These are phyloP conservation scores for Drosophila mulleri DNA, from an alignment of 2,888 invertebrate genomes.

Conservation along the genomic window DNA sequence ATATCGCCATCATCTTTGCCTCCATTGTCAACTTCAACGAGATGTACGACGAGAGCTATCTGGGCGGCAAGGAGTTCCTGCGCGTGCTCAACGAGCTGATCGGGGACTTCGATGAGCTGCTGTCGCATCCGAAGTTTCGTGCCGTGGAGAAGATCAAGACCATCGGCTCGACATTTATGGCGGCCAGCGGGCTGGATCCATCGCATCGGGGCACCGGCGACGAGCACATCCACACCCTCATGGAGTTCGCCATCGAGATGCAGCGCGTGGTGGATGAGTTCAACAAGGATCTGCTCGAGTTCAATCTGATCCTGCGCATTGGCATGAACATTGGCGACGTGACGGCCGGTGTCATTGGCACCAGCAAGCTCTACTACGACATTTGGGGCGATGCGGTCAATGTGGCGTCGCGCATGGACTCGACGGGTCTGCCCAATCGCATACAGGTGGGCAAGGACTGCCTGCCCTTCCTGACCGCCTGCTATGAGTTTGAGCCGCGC, in stretches of 20 bases:
- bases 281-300: conserved; percentile 95
- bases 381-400: conserved; percentile 99
- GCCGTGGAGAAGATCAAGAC: conserved; percentile 99
- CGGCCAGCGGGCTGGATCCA: conserved; percentile 97
- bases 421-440: conserved; percentile 94
- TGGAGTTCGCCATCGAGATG: conserved; percentile 97
- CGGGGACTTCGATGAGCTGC: conserved; percentile 97
- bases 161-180: conserved; percentile 98
- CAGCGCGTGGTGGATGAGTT: conserved; percentile 94
- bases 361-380: conserved; percentile 97
- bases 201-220: conserved; percentile 89
- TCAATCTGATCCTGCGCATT: conserved; percentile 93
- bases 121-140: conserved; percentile 92
- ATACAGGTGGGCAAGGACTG: conserved; percentile 94
- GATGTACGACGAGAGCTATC: conserved; percentile 98
- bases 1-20: conserved; percentile 97
- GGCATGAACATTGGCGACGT: conserved; percentile 98
- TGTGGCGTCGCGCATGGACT: conserved; percentile 98
- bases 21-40: conserved; percentile 98
- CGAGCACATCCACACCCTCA: conserved; percentile 92
- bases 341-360: conserved; percentile 98
- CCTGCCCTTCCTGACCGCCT: conserved; percentile 88
- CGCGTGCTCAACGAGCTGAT: conserved; percentile 98
- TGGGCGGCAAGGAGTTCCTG: conserved; percentile 97
- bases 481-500: conserved; percentile 95